Evolutionary conservation across 2,113 vertebrate genomes (phyloP).

Genomic region (Aegypius monachus): DNA sequence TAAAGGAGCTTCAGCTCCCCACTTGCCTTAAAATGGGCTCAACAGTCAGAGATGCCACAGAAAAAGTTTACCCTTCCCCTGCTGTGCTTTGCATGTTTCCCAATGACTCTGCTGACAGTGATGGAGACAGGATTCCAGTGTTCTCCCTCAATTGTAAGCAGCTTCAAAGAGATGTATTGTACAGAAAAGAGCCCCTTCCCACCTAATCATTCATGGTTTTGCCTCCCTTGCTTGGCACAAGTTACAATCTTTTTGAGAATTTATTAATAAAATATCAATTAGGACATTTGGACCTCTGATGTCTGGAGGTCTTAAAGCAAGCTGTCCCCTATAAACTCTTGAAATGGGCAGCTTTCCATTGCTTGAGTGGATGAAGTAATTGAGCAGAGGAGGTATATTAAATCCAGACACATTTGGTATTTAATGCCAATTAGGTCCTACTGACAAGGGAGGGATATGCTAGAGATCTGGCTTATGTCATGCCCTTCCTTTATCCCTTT

Average conservation of each 20-base stretch:
- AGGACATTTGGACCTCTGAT: not conserved
- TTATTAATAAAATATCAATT: not conserved
- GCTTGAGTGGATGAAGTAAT: constrained; percentile 42
- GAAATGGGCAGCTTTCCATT: constrained; percentile 28
- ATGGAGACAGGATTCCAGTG: not conserved
- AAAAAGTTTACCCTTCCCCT: not conserved
- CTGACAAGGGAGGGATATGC: constrained; percentile 43
- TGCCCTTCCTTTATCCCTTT: constrained; percentile 44
- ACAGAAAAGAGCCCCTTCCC: not conserved
- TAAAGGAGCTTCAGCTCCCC: not conserved
- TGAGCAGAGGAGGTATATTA: constrained; percentile 28
- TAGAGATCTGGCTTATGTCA: constrained; percentile 44
- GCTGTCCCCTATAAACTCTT: not conserved
- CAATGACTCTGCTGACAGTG: not conserved
- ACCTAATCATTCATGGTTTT: not conserved
- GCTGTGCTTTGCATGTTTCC: not conserved
- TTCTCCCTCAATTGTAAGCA: not conserved
- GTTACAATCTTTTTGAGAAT: not conserved
- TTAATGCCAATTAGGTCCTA: constrained; percentile 61
- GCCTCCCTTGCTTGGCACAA: not conserved
- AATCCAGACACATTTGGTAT: constrained; percentile 46
- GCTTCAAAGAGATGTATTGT: not conserved
- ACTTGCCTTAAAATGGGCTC: not conserved
- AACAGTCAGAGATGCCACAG: not conserved
- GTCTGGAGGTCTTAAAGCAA: not conserved